Evolutionary conservation across 2,888 invertebrate genomes (phyloP), one percentile per base, ranked within the genome.

Genomic region (Ypsolopha sequella): DNA sequence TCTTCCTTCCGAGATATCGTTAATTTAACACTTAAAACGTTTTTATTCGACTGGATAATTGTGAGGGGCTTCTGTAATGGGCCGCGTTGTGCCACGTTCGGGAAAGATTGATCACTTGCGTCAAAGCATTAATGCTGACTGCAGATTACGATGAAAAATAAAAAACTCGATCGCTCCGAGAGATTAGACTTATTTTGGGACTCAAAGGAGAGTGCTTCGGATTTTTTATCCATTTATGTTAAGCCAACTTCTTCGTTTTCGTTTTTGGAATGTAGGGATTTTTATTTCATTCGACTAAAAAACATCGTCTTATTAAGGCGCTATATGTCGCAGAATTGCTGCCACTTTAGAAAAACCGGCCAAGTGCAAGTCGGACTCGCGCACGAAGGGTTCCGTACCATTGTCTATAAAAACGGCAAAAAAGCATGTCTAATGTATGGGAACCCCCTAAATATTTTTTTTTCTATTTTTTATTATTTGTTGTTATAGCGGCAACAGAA

Each of bases 21-120:
- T 82, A 80, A 82, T 80, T 84, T 81, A 82, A 82, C 82, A 81
- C 80, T 81, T 81, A 80, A 80, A 81, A 78, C 76, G 81, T 82
- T 84, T 82, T 81, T 82, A 82, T 82, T 80, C 81, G 75, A 75
- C 76, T 79, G 79, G 79, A 82, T 82, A 80, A 82, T 84, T 80
- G 80, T 80, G 73, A 74, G 73, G 73, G 78, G 80, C 66, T 75
- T 67, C 67, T 65, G 70, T 81, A 81, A 81, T 74, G 80, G 74
- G 66, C 66, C 74, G 76, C 76, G 81, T 76, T 77, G 74, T 70
- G 72, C 70, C 75, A 24, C 24, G 24, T 24, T 68, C 69, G 63
- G 71, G 70, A 61, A 78, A 81, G 82, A 84, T 84, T 84, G 82
- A 84, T 82, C 77, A 75, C 68, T 73, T 73, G 73, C 72, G 74